Base-by-base conservation (phyloP, 2,113 vertebrate species). In the Solea senegalensis region DNA sequence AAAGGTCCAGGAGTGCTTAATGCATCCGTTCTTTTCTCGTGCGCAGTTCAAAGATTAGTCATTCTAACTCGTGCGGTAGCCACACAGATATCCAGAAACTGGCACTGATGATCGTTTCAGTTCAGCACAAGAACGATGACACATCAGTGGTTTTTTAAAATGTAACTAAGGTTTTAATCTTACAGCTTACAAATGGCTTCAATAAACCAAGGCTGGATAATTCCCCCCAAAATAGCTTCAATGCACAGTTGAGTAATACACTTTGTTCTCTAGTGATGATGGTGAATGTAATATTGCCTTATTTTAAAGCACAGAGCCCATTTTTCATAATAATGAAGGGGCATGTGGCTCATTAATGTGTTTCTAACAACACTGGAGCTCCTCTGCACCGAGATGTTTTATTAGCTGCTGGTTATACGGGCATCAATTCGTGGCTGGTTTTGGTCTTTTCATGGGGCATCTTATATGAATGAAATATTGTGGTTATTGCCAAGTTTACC, bases 291-390 rank as follows among this genome's bases (percentile, higher is more conserved):
- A 7, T 5, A 55, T 27, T 46, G 40, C 55, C 58, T 54, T 5
- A 72, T 64, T 16, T 64, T 50, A 14, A 49, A 72, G 4, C 9
- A 43, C 14, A 53, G 21, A 9, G 26, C 34, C 43, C 44, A 57
- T 72, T 49, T 64, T 64, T 64, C 60, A 64, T 50, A 44, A 16
- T 49, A 57, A 64, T 56, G 13, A 28, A 34, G 40, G 9, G 64
- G 41, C 28, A 26, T 16, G n/a, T 26, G 56, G 40, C 56, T 59
- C 56, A 44, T 43, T 59, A 7, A 41, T 57, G 45, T 14, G 39
- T 43, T 58, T 58, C 9, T 43, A 59, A 59, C 43, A 44, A 10
- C 27, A 12, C 21, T 26, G 40, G 57, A 26, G 5, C 50, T 5
- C 51, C 1, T 11, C 12, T 10, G n/a, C n/a, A 21, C 12, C 13